phyloP scores from a whole-genome alignment of 2,113 vertebrate genomes.

The Microtus ochrogaster region DNA sequence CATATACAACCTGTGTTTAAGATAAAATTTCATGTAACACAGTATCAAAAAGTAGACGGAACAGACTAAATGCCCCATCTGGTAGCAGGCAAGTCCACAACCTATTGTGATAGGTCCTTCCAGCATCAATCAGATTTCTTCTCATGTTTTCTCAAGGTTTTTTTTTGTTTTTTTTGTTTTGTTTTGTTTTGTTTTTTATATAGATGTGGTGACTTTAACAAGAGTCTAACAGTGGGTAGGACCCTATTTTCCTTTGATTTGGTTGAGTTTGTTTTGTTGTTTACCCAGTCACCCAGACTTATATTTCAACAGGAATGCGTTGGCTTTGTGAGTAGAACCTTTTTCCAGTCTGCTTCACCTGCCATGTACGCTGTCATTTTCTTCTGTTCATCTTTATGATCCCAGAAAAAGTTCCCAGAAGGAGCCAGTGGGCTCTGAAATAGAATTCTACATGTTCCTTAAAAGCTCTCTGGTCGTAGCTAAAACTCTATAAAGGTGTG shows the following conservation, averaged over 20 bases:
- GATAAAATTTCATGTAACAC: slow-evolving; percentile 76
- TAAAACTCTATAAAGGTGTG: neutral
- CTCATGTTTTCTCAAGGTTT: slow-evolving; percentile 52
- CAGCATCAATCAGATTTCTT: slow-evolving; percentile 54
- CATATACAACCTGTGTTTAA: neutral
- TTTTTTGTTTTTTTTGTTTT: slow-evolving; percentile 22
- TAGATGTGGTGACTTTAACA: slow-evolving; percentile 27
- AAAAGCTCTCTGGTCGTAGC: slow-evolving; percentile 26
- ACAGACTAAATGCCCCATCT: slow-evolving; percentile 79
- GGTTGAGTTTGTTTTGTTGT: slow-evolving; percentile 40
- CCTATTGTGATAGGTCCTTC: slow-evolving; percentile 60
- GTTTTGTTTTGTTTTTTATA: slow-evolving; percentile 14
- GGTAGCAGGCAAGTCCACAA: slow-evolving; percentile 51
- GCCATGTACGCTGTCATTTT: neutral
- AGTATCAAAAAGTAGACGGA: slow-evolving; percentile 87
- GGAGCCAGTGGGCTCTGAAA: neutral
- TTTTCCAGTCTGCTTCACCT: slow-evolving; percentile 34
- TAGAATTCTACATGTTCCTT: slow-evolving; percentile 22
- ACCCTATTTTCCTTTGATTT: slow-evolving; percentile 66
- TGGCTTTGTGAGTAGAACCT: slow-evolving; percentile 1
- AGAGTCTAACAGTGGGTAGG: slow-evolving; percentile 60
- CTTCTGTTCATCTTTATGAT: slow-evolving; percentile 25
- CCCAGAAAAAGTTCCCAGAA: too few species aligned
- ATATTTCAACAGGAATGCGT: slow-evolving; percentile 56
- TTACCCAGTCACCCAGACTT: neutral